Conservation (phyloP, 2,113 vertebrate genomes). For the Antigone vipio region DNA sequence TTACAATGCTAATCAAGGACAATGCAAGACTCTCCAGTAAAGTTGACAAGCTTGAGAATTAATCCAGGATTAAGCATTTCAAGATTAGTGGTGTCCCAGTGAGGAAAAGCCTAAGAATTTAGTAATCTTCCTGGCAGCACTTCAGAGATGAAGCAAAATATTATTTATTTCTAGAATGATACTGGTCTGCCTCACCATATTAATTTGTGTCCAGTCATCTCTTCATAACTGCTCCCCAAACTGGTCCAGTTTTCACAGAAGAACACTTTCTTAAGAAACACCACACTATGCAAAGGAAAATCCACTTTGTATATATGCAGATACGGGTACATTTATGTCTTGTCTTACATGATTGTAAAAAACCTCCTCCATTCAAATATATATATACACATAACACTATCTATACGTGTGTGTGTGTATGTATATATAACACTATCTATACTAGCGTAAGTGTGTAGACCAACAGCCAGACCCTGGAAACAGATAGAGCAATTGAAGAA, state of each 20-base stretch:
- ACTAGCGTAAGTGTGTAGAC: neutral
- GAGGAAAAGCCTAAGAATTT: constrained; percentile 28
- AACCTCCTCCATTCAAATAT: neutral
- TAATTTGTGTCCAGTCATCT: neutral
- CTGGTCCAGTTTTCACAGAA: neutral
- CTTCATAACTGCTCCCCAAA: neutral
- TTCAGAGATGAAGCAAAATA: constrained; percentile 19
- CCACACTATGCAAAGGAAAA: neutral
- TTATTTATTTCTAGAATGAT: neutral
- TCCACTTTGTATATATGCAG: neutral
- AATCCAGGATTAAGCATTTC: constrained; percentile 59
- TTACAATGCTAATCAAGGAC: constrained; percentile 47
- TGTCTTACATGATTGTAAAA: neutral
- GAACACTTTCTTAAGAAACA: neutral
- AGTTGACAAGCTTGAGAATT: constrained; percentile 51
- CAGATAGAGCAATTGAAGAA: neutral
- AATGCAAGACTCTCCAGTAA: constrained; percentile 11
- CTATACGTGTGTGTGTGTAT: neutral
- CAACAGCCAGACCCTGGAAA: neutral
- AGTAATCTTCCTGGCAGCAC: constrained; percentile 22
- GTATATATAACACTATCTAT: neutral
- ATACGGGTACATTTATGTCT: neutral
- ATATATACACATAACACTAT: neutral
- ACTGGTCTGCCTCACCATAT: neutral
- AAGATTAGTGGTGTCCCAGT: constrained; percentile 33